These are phyloP conservation scores for Eclectus roratus DNA, from an alignment of 2,113 vertebrate genomes.

Conservation along the genomic window DNA sequence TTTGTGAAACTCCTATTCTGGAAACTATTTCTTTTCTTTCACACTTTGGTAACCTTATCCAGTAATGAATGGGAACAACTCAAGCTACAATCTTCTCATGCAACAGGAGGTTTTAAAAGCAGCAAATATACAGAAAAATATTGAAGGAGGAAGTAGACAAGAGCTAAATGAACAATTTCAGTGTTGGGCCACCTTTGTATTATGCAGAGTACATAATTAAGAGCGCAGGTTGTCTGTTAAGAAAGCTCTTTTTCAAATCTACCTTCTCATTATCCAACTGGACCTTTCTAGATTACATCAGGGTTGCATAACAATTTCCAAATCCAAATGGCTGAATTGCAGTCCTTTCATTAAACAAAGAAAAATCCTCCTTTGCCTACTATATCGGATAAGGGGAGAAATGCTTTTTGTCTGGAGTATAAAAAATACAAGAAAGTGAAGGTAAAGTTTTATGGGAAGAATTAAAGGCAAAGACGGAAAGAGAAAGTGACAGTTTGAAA, in stretches of 20 bases:
- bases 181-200: not conserved
- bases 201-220: not conserved
- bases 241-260: slow-evolving; percentile 6
- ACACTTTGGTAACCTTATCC: not conserved
- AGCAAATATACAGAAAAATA: not conserved
- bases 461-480: not conserved
- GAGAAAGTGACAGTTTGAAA: not conserved
- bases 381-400: not conserved
- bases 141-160: not conserved
- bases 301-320: not conserved
- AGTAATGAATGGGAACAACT: not conserved
- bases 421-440: not conserved
- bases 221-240: not conserved
- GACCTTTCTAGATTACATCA: not conserved
- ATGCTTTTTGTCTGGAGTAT: not conserved
- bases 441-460: not conserved
- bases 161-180: not conserved
- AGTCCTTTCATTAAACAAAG: not conserved
- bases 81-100: not conserved
- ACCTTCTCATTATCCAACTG: not conserved
- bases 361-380: not conserved
- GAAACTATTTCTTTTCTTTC: not conserved
- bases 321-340: not conserved
- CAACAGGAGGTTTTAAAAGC: not conserved
- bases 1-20: not conserved